Evolutionary conservation across 2,113 vertebrate species (phyloP).

Genomic region (Origma solitaria): DNA sequence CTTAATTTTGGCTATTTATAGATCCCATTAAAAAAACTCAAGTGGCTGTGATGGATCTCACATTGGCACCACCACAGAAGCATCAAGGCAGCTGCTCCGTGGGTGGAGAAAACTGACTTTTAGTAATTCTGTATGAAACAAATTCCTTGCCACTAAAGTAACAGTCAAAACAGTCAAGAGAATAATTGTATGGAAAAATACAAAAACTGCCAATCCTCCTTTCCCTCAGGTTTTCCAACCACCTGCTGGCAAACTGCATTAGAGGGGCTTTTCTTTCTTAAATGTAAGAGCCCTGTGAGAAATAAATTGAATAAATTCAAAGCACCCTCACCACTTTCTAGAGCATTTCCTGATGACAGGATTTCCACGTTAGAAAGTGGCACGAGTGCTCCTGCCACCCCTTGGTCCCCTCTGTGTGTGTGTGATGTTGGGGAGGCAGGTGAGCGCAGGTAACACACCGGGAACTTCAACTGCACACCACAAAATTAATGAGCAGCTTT

Average conservation of each 20-base stretch:
- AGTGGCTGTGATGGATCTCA: background rate
- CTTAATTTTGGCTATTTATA: background rate
- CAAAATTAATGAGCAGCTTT: slow-evolving; percentile 9
- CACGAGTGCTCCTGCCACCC: background rate
- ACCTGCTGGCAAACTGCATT: background rate
- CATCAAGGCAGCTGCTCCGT: rapidly evolving
- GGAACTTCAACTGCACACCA: background rate
- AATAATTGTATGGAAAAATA: background rate
- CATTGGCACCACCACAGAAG: background rate
- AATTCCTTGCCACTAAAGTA: background rate
- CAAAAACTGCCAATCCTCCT: background rate
- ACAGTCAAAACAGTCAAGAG: background rate
- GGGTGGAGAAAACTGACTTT: background rate
- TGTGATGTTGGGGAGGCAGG: background rate
- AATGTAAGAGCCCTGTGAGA: background rate
- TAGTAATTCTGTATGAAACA: background rate
- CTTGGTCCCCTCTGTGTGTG: background rate
- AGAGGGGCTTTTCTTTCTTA: background rate
- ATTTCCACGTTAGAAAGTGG: background rate
- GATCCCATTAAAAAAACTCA: background rate
- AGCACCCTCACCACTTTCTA: background rate
- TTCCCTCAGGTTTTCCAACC: background rate
- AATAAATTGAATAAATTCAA: background rate
- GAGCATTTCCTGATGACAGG: background rate
- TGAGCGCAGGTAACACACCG: rapidly evolving